Percentiles rank a stretch among this genome's conserved stretches.
Conservation (phyloP, 2,888 invertebrate genomes). For the Aproaerema taeniolella region DNA sequence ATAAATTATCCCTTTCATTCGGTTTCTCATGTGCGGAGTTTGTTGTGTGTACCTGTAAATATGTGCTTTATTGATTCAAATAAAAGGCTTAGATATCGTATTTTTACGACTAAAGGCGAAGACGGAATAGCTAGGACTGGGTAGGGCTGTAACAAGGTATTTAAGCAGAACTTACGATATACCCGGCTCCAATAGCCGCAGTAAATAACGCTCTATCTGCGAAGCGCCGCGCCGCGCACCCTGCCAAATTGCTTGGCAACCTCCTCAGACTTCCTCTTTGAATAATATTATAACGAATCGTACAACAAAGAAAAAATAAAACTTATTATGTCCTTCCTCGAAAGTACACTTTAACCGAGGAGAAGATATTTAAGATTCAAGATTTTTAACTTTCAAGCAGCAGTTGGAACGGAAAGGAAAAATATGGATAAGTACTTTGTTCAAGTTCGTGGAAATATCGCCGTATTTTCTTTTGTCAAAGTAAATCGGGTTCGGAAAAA, state of each 20-base stretch:
- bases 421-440: not conserved
- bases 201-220: constrained; percentile 67
- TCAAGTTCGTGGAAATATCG: not conserved
- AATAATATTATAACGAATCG: constrained; percentile 65
- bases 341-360: not conserved
- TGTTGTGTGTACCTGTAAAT: not conserved
- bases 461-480: no score
- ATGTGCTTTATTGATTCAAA: not conserved
- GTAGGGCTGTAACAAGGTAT: constrained; percentile 54
- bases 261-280: constrained; percentile 67
- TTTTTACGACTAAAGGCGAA: not conserved
- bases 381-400: constrained; percentile 1
- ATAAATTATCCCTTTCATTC: constrained; percentile 51
- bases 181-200: constrained; percentile 51
- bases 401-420: constrained; percentile 5
- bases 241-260: constrained; percentile 73
- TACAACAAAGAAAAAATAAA: constrained; percentile 56
- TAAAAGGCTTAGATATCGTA: not conserved
- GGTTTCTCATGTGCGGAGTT: no score
- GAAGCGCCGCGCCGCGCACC: constrained; percentile 44
- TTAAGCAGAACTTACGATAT: constrained; percentile 66
- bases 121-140: constrained; percentile 12
- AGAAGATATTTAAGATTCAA: constrained; percentile 5
- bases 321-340: constrained; percentile 30
- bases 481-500: no score